Conservation (phyloP, 2,113 vertebrate species). For the Mionectes macconnelli region DNA sequence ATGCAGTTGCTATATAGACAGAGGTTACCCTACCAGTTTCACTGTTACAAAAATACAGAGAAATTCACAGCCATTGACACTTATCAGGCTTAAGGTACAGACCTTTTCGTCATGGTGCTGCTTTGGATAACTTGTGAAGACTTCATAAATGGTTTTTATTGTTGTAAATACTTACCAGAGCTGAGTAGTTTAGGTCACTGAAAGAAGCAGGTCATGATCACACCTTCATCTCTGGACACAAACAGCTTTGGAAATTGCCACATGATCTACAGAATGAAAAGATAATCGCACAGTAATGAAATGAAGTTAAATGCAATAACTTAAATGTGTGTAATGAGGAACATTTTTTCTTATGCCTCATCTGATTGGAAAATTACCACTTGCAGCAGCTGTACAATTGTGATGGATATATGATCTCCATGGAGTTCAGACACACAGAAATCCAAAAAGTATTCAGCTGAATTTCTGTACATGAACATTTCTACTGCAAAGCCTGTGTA, state of each 20-base stretch:
- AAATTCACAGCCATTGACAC: background rate
- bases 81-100: background rate
- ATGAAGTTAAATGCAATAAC: constrained; percentile 43
- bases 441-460: background rate
- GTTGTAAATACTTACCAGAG: background rate
- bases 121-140: background rate
- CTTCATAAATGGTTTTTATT: background rate
- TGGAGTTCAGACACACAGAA: background rate
- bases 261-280: background rate
- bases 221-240: constrained; percentile 32
- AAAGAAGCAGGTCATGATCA: constrained; percentile 25
- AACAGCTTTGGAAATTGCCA: background rate
- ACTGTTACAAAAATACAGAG: background rate
- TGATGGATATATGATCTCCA: background rate
- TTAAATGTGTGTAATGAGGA: constrained; percentile 11
- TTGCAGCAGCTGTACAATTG: background rate
- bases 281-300: constrained; percentile 48
- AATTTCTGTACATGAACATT: background rate
- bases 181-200: background rate
- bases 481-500: background rate
- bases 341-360: constrained; percentile 38
- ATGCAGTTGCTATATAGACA: fast-evolving
- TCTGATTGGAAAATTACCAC: constrained; percentile 18
- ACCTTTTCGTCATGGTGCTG: background rate
- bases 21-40: background rate